A percentile compares a stretch with the other conserved stretches of the same genome.
Evolutionary conservation across 2,888 invertebrate species (phyloP).

Genomic region (Taphrorychus bicolor): DNA sequence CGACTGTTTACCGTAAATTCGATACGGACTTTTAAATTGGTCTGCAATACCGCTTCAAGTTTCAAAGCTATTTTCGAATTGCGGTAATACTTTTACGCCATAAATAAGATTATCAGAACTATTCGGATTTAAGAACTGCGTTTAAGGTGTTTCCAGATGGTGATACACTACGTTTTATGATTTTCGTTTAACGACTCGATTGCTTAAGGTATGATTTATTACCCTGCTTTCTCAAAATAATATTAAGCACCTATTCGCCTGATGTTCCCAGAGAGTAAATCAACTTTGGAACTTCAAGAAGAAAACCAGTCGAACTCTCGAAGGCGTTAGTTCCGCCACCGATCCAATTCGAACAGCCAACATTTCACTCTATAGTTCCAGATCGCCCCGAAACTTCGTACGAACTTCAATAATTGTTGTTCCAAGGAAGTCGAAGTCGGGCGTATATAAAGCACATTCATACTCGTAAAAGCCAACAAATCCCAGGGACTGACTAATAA

Average conservation of each 20-base stretch:
- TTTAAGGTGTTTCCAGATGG: conserved; percentile 41
- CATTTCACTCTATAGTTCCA: conserved; percentile 50
- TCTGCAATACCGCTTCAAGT: not conserved
- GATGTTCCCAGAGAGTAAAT: not conserved
- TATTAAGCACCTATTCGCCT: no score
- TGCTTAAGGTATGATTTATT: no score
- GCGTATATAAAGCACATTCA: conserved; percentile 45
- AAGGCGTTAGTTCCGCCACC: conserved; percentile 11
- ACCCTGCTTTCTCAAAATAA: no score
- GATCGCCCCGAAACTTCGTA: conserved; percentile 47
- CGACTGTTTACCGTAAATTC: not conserved
- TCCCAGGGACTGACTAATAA: conserved; percentile 18
- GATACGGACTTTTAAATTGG: not conserved
- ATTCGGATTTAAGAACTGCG: conserved; percentile 42
- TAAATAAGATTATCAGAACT: conserved; percentile 50
- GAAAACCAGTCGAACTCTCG: not conserved
- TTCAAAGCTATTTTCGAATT: conserved; percentile 27
- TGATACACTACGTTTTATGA: conserved; percentile 42
- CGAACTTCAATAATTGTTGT: conserved; percentile 51
- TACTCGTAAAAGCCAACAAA: conserved; percentile 41
- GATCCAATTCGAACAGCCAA: conserved; percentile 43
- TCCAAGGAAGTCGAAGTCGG: conserved; percentile 47
- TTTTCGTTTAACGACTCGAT: no score
- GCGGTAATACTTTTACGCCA: conserved; percentile 51
- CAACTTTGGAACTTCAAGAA: not conserved